A percentile compares a stretch with the other conserved stretches of the same genome.
These are phyloP conservation scores for Eupithecia vulgata DNA, from an alignment of 2,888 invertebrate genomes.

Conservation along the genomic window DNA sequence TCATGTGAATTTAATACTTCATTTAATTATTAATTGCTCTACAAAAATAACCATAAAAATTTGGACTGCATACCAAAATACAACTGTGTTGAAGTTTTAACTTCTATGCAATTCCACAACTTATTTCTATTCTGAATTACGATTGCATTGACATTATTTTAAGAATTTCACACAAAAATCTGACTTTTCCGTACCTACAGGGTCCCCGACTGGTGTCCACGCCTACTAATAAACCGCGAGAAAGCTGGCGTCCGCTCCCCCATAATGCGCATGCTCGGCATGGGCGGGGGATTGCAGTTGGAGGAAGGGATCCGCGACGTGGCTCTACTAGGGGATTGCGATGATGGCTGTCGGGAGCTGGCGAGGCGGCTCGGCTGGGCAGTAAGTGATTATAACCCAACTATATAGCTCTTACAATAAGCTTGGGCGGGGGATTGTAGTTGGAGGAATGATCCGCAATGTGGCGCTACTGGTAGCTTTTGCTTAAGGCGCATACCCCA, in stretches of 20 bases:
- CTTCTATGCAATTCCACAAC: too few species aligned
- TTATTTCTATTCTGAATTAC: too few species aligned
- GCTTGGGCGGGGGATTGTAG: constrained; percentile 84
- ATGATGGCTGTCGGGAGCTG: constrained; percentile 89
- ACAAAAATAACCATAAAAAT: too few species aligned
- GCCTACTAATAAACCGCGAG: constrained; percentile 94
- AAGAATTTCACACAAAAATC: background rate
- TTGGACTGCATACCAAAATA: too few species aligned
- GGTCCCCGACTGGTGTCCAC: constrained; percentile 88
- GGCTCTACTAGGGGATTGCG: constrained; percentile 92
- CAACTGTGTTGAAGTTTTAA: too few species aligned
- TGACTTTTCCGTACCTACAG: constrained; percentile 43
- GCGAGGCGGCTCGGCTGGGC: constrained; percentile 92
- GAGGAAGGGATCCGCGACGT: constrained; percentile 89
- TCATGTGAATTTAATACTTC: too few species aligned
- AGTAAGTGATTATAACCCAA: constrained; percentile 71
- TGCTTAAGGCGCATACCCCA: too few species aligned
- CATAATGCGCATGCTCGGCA: constrained; percentile 66
- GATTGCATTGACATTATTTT: background rate
- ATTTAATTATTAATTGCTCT: too few species aligned
- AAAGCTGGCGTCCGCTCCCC: constrained; percentile 82
- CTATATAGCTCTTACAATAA: constrained; percentile 36
- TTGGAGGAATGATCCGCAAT: constrained; percentile 88
- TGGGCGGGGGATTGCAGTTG: constrained; percentile 86
- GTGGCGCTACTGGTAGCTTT: too few species aligned